Base-by-base conservation (phyloP, 1,140 invertebrate genomes). In the Drosophila watanabei region DNA sequence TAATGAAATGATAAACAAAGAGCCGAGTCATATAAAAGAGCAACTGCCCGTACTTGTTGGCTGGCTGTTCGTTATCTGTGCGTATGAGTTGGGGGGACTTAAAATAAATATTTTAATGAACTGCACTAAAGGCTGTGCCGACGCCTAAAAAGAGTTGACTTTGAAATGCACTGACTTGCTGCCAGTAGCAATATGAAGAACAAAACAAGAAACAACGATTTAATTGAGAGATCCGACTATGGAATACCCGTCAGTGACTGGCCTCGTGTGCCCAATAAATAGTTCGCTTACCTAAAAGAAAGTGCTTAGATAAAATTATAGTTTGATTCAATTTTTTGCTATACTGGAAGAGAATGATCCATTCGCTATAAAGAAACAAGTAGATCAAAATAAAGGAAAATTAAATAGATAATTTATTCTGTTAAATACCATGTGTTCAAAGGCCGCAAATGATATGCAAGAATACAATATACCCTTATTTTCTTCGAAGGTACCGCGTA, bases 41-140 rank as follows among this genome's bases (percentile, higher is more conserved):
- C 75, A 78, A 78, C 75, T 57, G 51, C 20, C 57, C 39, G 35
- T 45, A 54, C 20, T 75, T 43, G 39, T 37, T 30, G 54, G 52
- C 18, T 30, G 54, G 52, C 18, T 46, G 43, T 49, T 64, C 28
- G 33, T n/a, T 37, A 46, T 24, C 18, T 54, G 43, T 49, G 20
- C 28, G 35, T 14, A n/a, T 33, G 35, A 35, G 70, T n/a, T 16
- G 54, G 43, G 51, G 48, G 56, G 57, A 52, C 64, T 49, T 70
- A 69, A 78, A 78, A 78, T 78, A 78, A 69, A 78, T 78, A 78
- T 78, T 78, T 78, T 78, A 78, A 78, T 78, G 75, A 78, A 78
- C 75, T 78, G 57, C 75, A 79, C 75, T 75, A 75, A 73, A 73
- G 70, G 46, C 70, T 37, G 54, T 72, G 70, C 54, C 56, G 70